Percentiles rank a stretch among this genome's conserved stretches.
phyloP scores from a whole-genome alignment of 2,113 vertebrate genomes.

The Pseudolaguvia tuberculata region DNA sequence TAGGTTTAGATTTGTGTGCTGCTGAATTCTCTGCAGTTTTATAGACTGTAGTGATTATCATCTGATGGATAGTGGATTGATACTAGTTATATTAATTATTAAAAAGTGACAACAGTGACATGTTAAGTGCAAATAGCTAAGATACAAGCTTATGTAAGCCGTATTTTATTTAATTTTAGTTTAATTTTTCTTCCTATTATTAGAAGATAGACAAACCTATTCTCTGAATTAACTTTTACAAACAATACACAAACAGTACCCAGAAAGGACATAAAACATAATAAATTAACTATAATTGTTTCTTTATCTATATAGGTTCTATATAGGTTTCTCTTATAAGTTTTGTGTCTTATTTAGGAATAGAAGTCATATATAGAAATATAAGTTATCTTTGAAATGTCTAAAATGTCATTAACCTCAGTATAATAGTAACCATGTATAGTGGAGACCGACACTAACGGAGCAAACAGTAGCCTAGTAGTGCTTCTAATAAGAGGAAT shows the following conservation, averaged over 20 bases:
- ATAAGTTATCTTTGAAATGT: slow-evolving; percentile 23
- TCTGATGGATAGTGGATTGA: not conserved
- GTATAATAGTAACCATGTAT: slow-evolving; percentile 54
- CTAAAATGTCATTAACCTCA: slow-evolving; percentile 41
- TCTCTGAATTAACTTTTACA: not conserved
- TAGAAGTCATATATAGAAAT: slow-evolving; percentile 22
- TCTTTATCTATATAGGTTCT: slow-evolving; percentile 13
- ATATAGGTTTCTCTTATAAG: too few species aligned
- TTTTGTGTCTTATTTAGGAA: slow-evolving; percentile 21
- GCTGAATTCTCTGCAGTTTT: not conserved
- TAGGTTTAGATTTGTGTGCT: not conserved
- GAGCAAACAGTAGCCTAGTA: slow-evolving; percentile 59
- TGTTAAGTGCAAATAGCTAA: not conserved
- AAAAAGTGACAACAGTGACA: not conserved
- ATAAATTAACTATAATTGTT: not conserved
- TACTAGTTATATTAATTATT: not conserved
- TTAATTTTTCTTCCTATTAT: too few species aligned
- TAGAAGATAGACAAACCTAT: not conserved
- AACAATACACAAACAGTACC: not conserved
- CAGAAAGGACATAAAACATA: not conserved
- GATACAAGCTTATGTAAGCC: not conserved
- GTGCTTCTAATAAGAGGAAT: slow-evolving; percentile 68
- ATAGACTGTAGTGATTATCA: not conserved
- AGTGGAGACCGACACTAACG: slow-evolving; percentile 53
- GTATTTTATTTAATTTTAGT: not conserved